Percentiles rank a stretch among this genome's conserved stretches.
phyloP scores from a whole-genome alignment of 2,797 vertebrate genomes.

The Pangasius krempfi region DNA sequence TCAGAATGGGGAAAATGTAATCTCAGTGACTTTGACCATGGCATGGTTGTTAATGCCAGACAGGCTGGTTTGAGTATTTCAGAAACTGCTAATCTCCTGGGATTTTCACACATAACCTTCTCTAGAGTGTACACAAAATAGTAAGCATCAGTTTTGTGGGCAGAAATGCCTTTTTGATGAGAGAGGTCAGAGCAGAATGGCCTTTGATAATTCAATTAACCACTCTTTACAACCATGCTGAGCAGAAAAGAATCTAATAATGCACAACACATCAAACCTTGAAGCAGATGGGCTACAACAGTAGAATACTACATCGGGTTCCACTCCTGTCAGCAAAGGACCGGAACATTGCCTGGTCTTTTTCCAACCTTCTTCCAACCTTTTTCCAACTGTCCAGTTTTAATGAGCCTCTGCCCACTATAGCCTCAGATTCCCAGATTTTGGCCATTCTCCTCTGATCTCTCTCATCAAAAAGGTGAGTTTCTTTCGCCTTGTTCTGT shows the following conservation, averaged over 20 bases:
- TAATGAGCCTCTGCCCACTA: neutral
- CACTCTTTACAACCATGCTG: neutral
- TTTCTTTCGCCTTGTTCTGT: neutral
- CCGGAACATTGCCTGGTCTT: neutral
- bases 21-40: neutral
- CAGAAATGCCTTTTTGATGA: neutral
- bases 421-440: neutral
- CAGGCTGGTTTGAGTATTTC: neutral
- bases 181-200: neutral
- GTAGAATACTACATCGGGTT: neutral
- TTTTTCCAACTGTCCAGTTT: neutral
- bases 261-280: neutral
- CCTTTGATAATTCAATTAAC: neutral
- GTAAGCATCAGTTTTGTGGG: neutral
- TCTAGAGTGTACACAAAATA: neutral
- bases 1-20: neutral
- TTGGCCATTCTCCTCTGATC: neutral
- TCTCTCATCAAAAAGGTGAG: neutral
- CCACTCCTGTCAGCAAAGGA: neutral
- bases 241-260: neutral
- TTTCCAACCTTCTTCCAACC: neutral
- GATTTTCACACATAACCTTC: neutral
- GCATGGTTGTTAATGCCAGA: neutral
- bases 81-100: neutral
- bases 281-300: neutral